Conservation (phyloP, 30 jellyfish, hydroid and myxozoan species). For the Phacellophora camtschatica region DNA sequence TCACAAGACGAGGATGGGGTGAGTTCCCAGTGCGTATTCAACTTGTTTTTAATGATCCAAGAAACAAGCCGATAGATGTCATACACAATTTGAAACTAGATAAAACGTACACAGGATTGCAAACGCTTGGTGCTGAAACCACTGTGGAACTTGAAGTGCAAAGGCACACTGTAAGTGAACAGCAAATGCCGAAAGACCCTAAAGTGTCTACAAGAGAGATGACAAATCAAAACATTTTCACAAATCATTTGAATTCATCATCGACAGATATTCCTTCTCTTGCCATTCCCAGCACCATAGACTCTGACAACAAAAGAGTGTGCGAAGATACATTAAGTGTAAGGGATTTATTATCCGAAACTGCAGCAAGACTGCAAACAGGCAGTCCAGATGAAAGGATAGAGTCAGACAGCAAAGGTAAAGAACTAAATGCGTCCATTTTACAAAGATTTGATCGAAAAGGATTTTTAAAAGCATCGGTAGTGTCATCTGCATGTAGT, state of each 20-base stretch:
- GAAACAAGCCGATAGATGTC: constrained; percentile 88
- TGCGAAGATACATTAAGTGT: not conserved
- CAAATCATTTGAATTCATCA: not conserved
- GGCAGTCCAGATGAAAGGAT: not conserved
- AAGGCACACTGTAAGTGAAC: constrained; percentile 69
- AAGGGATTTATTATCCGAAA: not conserved
- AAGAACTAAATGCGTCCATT: not conserved
- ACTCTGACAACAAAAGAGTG: not conserved
- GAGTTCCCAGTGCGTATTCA: constrained; percentile 98
- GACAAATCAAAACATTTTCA: not conserved
- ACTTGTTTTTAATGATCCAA: constrained; percentile 72
- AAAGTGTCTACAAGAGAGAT: not conserved
- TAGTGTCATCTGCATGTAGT: not conserved
- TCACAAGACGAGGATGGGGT: constrained; percentile 99
- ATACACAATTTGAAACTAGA: constrained; percentile 87
- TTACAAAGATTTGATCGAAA: not conserved
- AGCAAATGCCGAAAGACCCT: not conserved
- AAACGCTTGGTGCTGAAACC: constrained; percentile 96
- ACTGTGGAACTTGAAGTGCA: constrained; percentile 75
- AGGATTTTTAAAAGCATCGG: not conserved
- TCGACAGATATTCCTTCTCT: not conserved
- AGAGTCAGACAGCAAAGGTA: not conserved
- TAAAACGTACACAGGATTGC: constrained; percentile 96
- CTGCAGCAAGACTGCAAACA: not conserved
- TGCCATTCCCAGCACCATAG: not conserved